A percentile compares a stretch with the other conserved stretches of the same genome.
Evolutionary conservation across 2,888 invertebrate genomes (phyloP).

Genomic region (Anaspis maculata): DNA sequence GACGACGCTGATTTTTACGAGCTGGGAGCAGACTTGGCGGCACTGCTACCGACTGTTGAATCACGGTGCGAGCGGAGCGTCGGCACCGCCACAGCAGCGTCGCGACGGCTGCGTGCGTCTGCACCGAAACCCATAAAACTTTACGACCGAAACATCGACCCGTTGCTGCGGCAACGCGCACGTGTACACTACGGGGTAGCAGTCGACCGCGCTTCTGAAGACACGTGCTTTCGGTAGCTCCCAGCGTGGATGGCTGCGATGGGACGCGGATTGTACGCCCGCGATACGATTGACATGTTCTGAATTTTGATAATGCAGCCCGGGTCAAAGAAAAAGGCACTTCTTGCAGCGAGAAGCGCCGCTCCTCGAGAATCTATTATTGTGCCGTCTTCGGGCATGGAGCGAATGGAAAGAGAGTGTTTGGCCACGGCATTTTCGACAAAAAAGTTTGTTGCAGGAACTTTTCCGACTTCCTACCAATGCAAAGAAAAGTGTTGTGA

Average conservation of each 20-base stretch:
- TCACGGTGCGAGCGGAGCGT: conserved; percentile 29
- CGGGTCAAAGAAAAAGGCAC: too few species aligned
- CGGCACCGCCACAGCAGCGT: conserved; percentile 33
- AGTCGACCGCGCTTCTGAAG: too few species aligned
- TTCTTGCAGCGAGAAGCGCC: too few species aligned
- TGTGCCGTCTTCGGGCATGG: too few species aligned
- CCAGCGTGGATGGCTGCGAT: conserved; percentile 26
- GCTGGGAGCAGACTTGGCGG: conserved; percentile 34
- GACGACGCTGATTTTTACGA: conserved; percentile 36
- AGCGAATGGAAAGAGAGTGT: too few species aligned
- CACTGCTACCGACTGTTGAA: conserved; percentile 32
- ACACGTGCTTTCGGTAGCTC: conserved; percentile 11
- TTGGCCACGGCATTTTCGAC: too few species aligned
- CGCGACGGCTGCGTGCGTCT: conserved; percentile 38
- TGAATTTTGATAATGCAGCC: conserved; percentile 35
- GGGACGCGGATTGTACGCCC: conserved; percentile 23
- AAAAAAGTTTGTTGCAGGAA: too few species aligned
- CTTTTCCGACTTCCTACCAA: too few species aligned
- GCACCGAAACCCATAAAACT: conserved; percentile 42
- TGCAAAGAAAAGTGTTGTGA: too few species aligned
- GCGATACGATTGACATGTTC: conserved; percentile 33
- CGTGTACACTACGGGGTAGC: conserved; percentile 25
- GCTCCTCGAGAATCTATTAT: too few species aligned
- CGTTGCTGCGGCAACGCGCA: conserved; percentile 40
- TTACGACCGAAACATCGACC: conserved; percentile 44